A percentile compares a stretch with the other conserved stretches of the same genome.
Conservation (phyloP, 2,888 invertebrate species). For the Melanotus villosus region DNA sequence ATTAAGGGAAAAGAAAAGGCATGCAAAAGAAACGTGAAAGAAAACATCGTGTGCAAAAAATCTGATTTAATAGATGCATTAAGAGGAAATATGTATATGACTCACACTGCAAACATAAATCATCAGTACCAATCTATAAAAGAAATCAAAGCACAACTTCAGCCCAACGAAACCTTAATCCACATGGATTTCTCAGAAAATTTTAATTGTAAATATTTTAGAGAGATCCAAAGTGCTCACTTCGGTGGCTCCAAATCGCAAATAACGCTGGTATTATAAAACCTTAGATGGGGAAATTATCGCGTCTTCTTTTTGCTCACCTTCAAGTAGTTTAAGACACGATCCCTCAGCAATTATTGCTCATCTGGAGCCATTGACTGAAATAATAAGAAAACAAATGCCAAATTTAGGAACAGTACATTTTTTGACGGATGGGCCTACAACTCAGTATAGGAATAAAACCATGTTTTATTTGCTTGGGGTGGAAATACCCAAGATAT, state of each 20-base stretch:
- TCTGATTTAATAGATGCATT: background rate
- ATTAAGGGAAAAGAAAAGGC: background rate
- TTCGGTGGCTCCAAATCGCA: constrained; percentile 23
- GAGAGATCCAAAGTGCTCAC: constrained; percentile 9
- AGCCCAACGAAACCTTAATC: background rate
- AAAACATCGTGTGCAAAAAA: background rate
- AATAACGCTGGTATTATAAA: constrained; percentile 15
- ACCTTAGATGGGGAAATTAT: background rate
- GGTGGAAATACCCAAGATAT: constrained; percentile 59
- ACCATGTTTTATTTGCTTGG: constrained; percentile 35
- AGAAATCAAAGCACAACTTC: background rate
- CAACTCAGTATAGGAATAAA: constrained; percentile 2
- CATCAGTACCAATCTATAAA: constrained; percentile 3
- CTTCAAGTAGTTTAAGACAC: constrained; percentile 55
- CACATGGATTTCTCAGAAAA: constrained; percentile 24
- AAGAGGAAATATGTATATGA: background rate
- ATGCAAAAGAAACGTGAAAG: background rate
- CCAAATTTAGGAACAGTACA: constrained; percentile 29
- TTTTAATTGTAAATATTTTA: constrained; percentile 7
- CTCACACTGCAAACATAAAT: background rate
- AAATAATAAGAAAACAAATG: constrained; percentile 40
- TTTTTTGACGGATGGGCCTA: constrained; percentile 1
- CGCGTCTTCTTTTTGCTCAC: constrained; percentile 25
- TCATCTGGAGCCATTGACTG: constrained; percentile 59
- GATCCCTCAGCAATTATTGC: constrained; percentile 63